A percentile compares a stretch with the other conserved stretches of the same genome.
Evolutionary conservation across 1,140 invertebrate genomes (phyloP).

Genomic region (Caenorhabditis inopinata): DNA sequence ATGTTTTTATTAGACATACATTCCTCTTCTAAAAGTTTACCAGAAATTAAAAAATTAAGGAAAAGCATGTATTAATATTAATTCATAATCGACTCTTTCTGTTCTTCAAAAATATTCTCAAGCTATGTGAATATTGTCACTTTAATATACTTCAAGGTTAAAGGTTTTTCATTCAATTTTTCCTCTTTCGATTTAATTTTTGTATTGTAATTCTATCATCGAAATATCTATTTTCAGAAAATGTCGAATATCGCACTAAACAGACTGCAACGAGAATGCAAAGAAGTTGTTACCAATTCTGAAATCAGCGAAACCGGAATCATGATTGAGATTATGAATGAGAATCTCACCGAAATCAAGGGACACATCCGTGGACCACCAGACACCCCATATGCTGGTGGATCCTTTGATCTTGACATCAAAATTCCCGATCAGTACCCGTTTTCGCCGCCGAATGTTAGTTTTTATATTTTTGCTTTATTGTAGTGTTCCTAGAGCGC

Average conservation of each 20-base stretch:
- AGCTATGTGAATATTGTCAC: too few species aligned
- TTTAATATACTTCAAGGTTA: too few species aligned
- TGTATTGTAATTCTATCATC: background rate
- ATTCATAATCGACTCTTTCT: too few species aligned
- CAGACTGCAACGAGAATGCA: slow-evolving; percentile 55
- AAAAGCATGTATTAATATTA: too few species aligned
- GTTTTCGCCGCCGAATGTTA: slow-evolving; percentile 95
- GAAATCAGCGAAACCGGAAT: slow-evolving; percentile 85
- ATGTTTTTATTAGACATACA: too few species aligned
- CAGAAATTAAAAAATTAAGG: too few species aligned
- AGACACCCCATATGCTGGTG: slow-evolving; percentile 94
- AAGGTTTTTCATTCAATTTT: too few species aligned
- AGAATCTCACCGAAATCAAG: slow-evolving; percentile 79
- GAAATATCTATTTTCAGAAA: background rate
- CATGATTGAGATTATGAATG: slow-evolving; percentile 85
- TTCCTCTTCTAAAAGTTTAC: too few species aligned
- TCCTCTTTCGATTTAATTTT: background rate
- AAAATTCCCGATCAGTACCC: slow-evolving; percentile 98
- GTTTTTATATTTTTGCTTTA: too few species aligned
- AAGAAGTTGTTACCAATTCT: slow-evolving; percentile 52
- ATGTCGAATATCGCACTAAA: slow-evolving; percentile 49
- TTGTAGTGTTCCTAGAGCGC: too few species aligned
- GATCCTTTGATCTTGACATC: slow-evolving; percentile 88
- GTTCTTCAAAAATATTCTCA: too few species aligned
- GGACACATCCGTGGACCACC: slow-evolving; percentile 83